Base-by-base conservation (phyloP, 2,797 vertebrate species). In the Microtus californicus region DNA sequence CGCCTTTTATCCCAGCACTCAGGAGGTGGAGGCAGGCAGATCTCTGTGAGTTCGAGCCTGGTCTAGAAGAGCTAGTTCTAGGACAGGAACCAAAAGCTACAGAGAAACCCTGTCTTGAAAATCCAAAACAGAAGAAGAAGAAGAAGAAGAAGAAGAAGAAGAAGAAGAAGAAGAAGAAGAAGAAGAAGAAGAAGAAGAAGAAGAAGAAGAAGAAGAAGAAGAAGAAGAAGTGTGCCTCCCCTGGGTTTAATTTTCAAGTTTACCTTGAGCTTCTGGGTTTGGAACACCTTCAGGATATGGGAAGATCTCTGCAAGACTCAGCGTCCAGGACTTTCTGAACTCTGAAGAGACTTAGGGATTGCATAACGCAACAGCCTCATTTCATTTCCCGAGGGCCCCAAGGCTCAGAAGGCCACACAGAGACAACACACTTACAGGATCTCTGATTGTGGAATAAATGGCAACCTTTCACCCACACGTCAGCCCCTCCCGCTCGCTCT, bases 381-480 rank as follows among this genome's bases (percentile, higher is more conserved):
- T 94, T 89, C 56, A 67, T 12, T 71, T 61, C 6, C 43, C 5
- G 1, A 80, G 9, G 40, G 9, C 31, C 19, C 31, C 1, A 1
- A 73, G 81, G 45, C 86, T 88, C 77, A 59, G 86, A 90, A n/a
- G n/a, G 34, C 31, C 76, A 48, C 34, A 43, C 14, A 88, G 90
- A 89, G 17, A 37, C 31, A 77, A 59, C 51, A 67, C 48, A 21
- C 40, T 93, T 88, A 73, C 48, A 40, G 87, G 48, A 14, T 56
- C 37, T 78, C 88, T 85, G 48, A 25, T 11, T 25, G 10, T 74
- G 25, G 78, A 74, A 89, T 17, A 91, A 45, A 31, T 51, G 69
- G 74, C 8, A 81, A 74, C 90, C 92, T 96, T 96, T 96, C 88
- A 91, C 94, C 92, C 79, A 65, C 56, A 56, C 92, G 10, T 89